These are phyloP conservation scores for Drosophila orosa DNA, from an alignment of 1,140 invertebrate species.

Conservation along the genomic window DNA sequence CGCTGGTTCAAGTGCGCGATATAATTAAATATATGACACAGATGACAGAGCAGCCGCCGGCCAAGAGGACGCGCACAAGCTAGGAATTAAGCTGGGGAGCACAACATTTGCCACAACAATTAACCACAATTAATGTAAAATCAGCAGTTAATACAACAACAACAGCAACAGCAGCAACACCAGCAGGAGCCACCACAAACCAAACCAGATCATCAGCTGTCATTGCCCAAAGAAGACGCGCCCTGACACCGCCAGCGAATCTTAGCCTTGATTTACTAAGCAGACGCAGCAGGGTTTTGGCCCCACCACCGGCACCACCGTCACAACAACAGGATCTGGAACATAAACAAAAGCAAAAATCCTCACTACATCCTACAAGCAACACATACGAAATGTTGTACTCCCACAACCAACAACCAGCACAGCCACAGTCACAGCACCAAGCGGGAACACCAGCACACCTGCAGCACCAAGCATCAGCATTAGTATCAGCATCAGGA, in stretches of 20 bases:
- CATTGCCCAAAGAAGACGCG: constrained; percentile 33
- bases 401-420: constrained; percentile 76
- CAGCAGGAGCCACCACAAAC: constrained; percentile 31
- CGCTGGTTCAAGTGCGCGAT: constrained; percentile 91
- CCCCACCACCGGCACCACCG: constrained; percentile 62
- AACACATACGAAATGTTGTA: constrained; percentile 83
- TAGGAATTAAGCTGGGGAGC: constrained; percentile 84
- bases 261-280: constrained; percentile 13
- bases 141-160: constrained; percentile 13
- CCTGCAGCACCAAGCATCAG: constrained; percentile 14
- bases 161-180: constrained; percentile 12
- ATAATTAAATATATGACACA: constrained; percentile 94
- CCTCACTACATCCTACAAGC: constrained; percentile 39
- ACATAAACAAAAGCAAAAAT: constrained; percentile 30
- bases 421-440: constrained; percentile 39
- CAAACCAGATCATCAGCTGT: constrained; percentile 39
- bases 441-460: not conserved
- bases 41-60: constrained; percentile 86
- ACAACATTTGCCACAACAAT: constrained; percentile 76
- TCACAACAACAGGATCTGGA: constrained; percentile 30
- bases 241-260: constrained; percentile 36
- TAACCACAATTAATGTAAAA: constrained; percentile 26
- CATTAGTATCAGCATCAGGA: too few species aligned
- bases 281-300: constrained; percentile 29
- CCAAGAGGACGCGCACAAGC: constrained; percentile 82